phyloP scores from a whole-genome alignment of 2,797 vertebrate species.

The Brotula barbata region DNA sequence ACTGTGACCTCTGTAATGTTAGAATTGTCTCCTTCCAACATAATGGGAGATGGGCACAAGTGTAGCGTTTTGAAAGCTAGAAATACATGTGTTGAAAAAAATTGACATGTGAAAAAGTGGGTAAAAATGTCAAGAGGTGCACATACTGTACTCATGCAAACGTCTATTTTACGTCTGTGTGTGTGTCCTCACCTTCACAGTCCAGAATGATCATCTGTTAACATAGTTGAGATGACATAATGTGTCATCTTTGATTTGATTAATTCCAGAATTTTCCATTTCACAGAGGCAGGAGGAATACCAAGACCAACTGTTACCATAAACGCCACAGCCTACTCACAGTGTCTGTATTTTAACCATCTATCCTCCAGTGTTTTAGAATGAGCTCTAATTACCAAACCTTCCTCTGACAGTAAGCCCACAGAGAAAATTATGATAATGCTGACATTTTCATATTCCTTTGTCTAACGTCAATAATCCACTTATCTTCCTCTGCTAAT shows the following conservation, averaged over 20 bases:
- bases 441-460: slow-evolving; percentile 43
- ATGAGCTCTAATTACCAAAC: slow-evolving; percentile 42
- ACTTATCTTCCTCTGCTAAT: slow-evolving; percentile 34
- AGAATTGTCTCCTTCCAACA: no score
- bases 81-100: no score
- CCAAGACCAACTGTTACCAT: slow-evolving; percentile 7
- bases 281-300: slow-evolving; percentile 8
- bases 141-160: no score
- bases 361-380: slow-evolving; percentile 13
- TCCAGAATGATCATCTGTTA: no score
- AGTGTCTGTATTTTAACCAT: slow-evolving; percentile 14
- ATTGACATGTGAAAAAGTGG: no score
- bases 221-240: no score
- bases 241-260: neutral
- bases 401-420: slow-evolving; percentile 24
- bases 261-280: slow-evolving; percentile 24
- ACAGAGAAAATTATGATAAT: slow-evolving; percentile 45
- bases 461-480: slow-evolving; percentile 44
- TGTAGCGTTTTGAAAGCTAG: no score
- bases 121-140: no score
- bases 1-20: no score
- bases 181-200: no score
- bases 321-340: neutral
- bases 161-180: no score
- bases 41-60: no score